Base-by-base conservation (phyloP, 2,113 vertebrate genomes). In the Cyanistes caeruleus region DNA sequence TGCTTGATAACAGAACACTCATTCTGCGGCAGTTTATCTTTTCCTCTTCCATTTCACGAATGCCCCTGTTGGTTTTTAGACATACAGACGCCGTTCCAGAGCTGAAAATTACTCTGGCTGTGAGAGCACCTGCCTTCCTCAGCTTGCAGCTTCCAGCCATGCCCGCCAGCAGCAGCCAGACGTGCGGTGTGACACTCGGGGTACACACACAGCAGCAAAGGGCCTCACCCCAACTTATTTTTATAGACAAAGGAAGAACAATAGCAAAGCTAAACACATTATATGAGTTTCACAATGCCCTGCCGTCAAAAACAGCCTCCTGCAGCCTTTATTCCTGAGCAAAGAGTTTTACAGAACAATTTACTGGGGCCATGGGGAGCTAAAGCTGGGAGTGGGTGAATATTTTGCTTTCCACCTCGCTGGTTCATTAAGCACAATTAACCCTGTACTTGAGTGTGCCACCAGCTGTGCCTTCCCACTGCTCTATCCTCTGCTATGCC, bases 381-480 rank as follows among this genome's bases (percentile, higher is more conserved):
- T 65, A 37, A 80, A 95, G 65, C 7, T 31, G 56, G 31, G 39
- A 76, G 65, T 82, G 70, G 88, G 48, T 35, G 75, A 97, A 90
- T 91, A 86, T 75, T 79, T 87, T 90, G n/a, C n/a, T 94, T 96
- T 97, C 48, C 17, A 60, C 25, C 93, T 85, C 62, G 1, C 15
- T 51, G 85, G 20, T 79, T 96, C 60, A 72, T 96, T 94, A 95
- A 72, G 59, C 44, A 30, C 55, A 49, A 92, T 96, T 96, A 97
- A 94, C 59, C 35, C 75, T 78, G 76, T 25, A 21, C 0, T 0
- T 35, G 33, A 88, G 77, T 28, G 62, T 62, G 55, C 55, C 63
- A 43, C 70, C 86, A 85, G 77, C 68, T 64, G 70, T 70, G 75
- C 75, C 73, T 95, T 75, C 76, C 60, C 49, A 7, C 43, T 19